Conservation (phyloP, 2,797 vertebrate species). For the Sparidentex hasta region DNA sequence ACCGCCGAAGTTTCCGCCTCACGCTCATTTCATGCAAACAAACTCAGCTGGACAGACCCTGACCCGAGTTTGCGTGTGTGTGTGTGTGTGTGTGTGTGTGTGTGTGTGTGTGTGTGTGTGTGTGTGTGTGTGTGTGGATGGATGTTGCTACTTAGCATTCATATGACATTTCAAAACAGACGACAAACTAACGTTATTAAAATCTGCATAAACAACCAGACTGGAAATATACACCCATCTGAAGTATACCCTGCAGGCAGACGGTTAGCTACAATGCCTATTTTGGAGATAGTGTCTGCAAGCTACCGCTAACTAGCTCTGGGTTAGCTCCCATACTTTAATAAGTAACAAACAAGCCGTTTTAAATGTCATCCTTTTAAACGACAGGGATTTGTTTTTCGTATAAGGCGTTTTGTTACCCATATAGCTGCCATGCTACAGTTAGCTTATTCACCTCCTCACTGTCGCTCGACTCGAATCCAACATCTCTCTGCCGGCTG, state of each 20-base stretch:
- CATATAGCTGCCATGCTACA: conserved; percentile 21
- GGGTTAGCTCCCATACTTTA: conserved; percentile 55
- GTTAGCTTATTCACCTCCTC: conserved; percentile 83
- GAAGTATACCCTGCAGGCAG: conserved; percentile 20
- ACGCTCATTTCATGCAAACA: conserved; percentile 47
- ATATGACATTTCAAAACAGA: conserved; percentile 16
- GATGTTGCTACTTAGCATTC: background rate
- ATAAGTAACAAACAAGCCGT: conserved; percentile 14
- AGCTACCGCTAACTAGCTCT: conserved; percentile 57
- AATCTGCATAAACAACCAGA: background rate
- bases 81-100: background rate
- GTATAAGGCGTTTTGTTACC: background rate
- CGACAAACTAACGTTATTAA: background rate
- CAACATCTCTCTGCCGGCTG: conserved; percentile 84
- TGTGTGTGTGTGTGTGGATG: background rate
- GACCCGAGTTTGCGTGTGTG: background rate
- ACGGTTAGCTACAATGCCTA: conserved; percentile 3
- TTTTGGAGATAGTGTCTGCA: conserved; percentile 28
- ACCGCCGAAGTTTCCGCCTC: conserved; percentile 77
- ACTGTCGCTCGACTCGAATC: conserved; percentile 86
- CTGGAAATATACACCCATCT: conserved; percentile 8
- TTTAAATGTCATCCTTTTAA: conserved; percentile 16
- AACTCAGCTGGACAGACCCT: conserved; percentile 32
- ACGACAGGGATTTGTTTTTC: background rate
- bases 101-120: background rate